Evolutionary conservation across 2,797 vertebrate species (phyloP).

Genomic region (Thalassophryne amazonica): DNA sequence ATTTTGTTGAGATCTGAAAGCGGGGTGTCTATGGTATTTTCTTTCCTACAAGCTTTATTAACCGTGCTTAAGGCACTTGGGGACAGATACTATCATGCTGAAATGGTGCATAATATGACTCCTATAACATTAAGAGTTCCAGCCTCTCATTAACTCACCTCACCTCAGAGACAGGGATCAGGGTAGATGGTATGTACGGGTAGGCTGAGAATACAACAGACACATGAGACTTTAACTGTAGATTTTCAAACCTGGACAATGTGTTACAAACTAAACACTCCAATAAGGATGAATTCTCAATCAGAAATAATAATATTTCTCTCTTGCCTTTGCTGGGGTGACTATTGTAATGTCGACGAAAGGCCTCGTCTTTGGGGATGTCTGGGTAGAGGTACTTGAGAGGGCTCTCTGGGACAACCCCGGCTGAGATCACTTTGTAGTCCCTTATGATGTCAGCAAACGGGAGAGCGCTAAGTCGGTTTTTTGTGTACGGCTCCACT

Average conservation of each 20-base stretch:
- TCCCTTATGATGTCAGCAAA: slow-evolving; percentile 94
- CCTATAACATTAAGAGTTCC: neutral
- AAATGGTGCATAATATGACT: too few species aligned
- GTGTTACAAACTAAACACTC: too few species aligned
- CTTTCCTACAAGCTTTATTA: too few species aligned
- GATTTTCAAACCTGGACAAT: too few species aligned
- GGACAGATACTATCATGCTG: too few species aligned
- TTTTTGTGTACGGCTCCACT: slow-evolving; percentile 97
- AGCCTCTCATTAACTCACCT: slow-evolving; percentile 60
- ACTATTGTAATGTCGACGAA: slow-evolving; percentile 93
- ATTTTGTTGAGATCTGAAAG: too few species aligned
- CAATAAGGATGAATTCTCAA: neutral
- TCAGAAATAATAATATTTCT: neutral
- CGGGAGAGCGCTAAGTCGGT: slow-evolving; percentile 86
- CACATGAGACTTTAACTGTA: neutral
- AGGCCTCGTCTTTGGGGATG: slow-evolving; percentile 95
- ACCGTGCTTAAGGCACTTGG: too few species aligned
- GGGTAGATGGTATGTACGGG: slow-evolving; percentile 87
- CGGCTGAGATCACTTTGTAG: slow-evolving; percentile 95
- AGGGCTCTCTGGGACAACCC: slow-evolving; percentile 91
- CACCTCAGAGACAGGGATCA: slow-evolving; percentile 89
- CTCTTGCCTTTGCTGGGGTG: slow-evolving; percentile 87
- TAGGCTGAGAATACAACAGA: slow-evolving; percentile 71
- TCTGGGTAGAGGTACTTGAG: slow-evolving; percentile 94
- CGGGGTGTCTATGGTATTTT: too few species aligned